phyloP scores from a whole-genome alignment of 2,113 vertebrate genomes.

The Ciconia stormi region DNA sequence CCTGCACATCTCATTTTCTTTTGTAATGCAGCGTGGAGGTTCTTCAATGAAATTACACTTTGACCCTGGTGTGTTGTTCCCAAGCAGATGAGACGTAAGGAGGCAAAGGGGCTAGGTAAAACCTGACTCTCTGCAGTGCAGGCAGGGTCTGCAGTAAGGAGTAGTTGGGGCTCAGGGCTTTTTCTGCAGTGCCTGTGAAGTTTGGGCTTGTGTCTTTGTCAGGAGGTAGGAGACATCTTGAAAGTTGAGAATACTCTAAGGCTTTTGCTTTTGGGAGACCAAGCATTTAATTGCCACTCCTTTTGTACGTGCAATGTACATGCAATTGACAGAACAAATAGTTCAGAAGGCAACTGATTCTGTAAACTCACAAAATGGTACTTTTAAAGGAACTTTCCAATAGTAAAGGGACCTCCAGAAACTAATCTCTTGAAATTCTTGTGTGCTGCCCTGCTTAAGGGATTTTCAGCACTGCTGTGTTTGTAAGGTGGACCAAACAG shows the following conservation, averaged over 20 bases:
- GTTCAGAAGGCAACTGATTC: neutral
- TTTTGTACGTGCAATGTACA: neutral
- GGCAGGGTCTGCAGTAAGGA: neutral
- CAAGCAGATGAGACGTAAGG: neutral
- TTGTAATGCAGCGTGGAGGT: fast-evolving
- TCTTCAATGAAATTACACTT: neutral
- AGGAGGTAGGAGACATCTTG: neutral
- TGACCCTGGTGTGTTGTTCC: neutral
- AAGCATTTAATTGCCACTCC: neutral
- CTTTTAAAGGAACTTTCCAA: neutral
- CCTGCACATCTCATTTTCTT: neutral
- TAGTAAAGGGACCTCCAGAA: neutral
- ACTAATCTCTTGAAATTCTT: neutral
- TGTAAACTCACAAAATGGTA: neutral
- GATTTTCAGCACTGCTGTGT: neutral
- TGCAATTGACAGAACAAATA: neutral
- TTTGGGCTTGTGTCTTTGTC: neutral
- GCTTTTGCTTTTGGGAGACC: neutral
- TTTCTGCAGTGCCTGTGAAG: neutral
- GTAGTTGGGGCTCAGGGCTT: neutral
- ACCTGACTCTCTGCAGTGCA: neutral
- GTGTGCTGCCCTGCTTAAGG: neutral
- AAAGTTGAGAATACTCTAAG: neutral
- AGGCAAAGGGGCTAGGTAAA: neutral
- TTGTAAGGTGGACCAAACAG: neutral